These are phyloP conservation scores for Elaeidobius kamerunicus DNA, from an alignment of 2,888 invertebrate genomes.

Conservation along the genomic window DNA sequence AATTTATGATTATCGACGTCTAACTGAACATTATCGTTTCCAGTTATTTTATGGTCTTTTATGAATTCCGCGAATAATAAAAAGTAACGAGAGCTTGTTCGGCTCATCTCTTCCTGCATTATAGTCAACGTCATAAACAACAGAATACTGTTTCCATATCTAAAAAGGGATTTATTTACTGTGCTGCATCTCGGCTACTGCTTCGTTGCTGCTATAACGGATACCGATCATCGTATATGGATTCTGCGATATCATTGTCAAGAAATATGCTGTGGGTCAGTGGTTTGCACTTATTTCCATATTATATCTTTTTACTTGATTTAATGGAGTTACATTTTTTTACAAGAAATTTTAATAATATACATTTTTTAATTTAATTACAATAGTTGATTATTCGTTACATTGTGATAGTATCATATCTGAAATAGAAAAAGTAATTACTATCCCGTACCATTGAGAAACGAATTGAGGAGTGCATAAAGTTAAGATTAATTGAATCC, in stretches of 20 bases:
- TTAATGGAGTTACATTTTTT: too few relatives aligned
- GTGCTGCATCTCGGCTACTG: conserved; percentile 30
- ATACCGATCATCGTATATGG: conserved; percentile 38
- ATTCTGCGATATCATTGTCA: conserved; percentile 31
- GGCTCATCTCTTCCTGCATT: conserved; percentile 45
- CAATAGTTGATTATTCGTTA: too few relatives aligned
- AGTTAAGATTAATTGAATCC: too few relatives aligned
- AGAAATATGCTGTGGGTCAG: conserved; percentile 12
- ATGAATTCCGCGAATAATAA: conserved; percentile 48
- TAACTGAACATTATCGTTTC: conserved; percentile 41
- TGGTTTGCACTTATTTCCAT: too few relatives aligned
- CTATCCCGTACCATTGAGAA: too few relatives aligned
- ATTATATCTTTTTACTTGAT: too few relatives aligned
- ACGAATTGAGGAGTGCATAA: too few relatives aligned
- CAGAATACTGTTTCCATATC: conserved; percentile 47
- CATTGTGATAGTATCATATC: too few relatives aligned
- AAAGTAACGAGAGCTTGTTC: conserved; percentile 49
- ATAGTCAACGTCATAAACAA: conserved; percentile 45
- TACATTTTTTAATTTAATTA: too few relatives aligned
- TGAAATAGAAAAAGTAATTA: too few relatives aligned
- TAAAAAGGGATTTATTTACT: conserved; percentile 47
- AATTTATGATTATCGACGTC: conserved; percentile 41
- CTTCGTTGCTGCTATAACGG: conserved; percentile 37
- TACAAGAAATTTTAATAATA: too few relatives aligned
- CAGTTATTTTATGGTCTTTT: conserved; percentile 41